Base-by-base conservation (phyloP, 2,888 invertebrate species). In the Drosophila ochracea region DNA sequence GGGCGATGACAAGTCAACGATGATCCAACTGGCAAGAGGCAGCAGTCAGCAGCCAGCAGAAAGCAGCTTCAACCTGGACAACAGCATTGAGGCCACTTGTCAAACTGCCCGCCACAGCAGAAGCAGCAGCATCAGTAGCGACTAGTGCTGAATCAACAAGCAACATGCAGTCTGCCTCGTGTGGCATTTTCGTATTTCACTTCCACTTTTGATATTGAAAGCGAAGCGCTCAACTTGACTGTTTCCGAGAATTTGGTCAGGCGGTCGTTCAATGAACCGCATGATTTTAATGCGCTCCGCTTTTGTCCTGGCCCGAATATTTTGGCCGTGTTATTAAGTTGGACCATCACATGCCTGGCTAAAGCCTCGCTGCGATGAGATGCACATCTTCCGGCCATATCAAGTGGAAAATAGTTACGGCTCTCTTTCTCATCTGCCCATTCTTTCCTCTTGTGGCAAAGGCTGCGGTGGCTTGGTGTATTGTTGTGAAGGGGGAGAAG, bases 181-280 rank as follows among this genome's bases (percentile, higher is more conserved):
- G 60, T 53, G 64, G 68, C 61, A 54, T 39, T 47, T 68, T n/a
- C 59, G n/a, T 61, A 60, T 61, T 57, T 69, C 77, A 78, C 71
- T 79, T 79, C 88, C 76, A 86, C 84, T 89, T 84, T 85, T 80
- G 70, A 86, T 84, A 86, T 80, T 76, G 87, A 86, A 89, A 84
- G 75, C 83, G 84, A 84, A 55, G 70, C 57, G 54, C 58, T 68
- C 64, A 54, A 49, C 41, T 59, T 39, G 55, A 33, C 53, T 69
- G 49, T 67, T 61, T 60, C 58, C 64, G 63, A 43, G 71, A 73
- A 66, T 78, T 79, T 81, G 83, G 84, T 74, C 87, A 73, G 67
- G 55, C 65, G 66, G 57, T 70, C 80, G 82, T 80, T 80, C 83
- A 87, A 87, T 89, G 85, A 87, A 83, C 83, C 78, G 90, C 65